Evolutionary conservation across 2,797 vertebrate genomes (phyloP).

Genomic region (Gastrophryne carolinensis): DNA sequence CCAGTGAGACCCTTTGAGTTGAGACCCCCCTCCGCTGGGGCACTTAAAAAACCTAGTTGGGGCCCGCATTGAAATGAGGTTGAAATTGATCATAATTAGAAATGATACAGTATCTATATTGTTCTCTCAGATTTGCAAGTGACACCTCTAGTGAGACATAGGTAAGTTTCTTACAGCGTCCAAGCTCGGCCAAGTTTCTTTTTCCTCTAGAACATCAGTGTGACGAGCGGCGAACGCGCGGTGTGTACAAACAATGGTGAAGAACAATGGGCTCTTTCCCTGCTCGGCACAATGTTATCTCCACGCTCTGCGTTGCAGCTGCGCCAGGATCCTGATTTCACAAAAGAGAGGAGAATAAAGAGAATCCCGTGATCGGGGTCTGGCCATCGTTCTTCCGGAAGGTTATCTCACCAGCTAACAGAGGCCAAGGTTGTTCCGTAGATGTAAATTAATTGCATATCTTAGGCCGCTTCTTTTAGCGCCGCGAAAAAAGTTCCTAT

Average conservation of each 20-base stretch:
- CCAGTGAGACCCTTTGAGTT: no score
- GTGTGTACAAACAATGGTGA: constrained; percentile 18
- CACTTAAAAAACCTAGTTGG: no score
- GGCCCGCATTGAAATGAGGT: no score
- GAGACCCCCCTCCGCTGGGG: no score
- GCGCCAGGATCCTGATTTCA: background rate
- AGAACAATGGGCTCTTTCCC: background rate
- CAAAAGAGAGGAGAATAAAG: background rate
- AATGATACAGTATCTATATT: no score
- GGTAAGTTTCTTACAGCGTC: no score
- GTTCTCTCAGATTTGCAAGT: no score
- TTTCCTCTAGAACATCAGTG: constrained; percentile 31
- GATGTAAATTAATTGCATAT: background rate
- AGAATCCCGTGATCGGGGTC: no score
- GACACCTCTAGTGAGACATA: no score
- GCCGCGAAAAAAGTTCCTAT: no score
- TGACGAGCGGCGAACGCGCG: constrained; percentile 33
- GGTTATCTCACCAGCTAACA: constrained; percentile 2
- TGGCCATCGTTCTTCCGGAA: background rate
- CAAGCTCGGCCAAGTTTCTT: constrained; percentile 3
- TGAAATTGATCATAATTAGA: no score
- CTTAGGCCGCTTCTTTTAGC: background rate
- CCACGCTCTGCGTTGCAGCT: constrained; percentile 5
- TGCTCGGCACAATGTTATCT: constrained; percentile 28
- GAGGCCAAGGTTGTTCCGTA: background rate